Base-by-base conservation (phyloP, 1,140 invertebrate species). In the Caenorhabditis latens region DNA sequence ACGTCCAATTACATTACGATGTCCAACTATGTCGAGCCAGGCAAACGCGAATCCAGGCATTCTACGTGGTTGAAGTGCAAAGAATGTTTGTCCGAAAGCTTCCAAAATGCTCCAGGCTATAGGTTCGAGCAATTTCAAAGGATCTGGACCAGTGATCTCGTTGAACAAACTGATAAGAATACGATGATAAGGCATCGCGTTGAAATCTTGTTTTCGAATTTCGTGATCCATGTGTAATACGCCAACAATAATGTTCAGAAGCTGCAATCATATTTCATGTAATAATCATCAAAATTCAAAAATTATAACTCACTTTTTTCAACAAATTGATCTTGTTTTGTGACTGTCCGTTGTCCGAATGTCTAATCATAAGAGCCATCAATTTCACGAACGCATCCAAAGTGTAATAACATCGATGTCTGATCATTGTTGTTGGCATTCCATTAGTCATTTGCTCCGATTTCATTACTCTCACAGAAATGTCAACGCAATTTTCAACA, bases 161-260 rank as follows among this genome's bases (percentile, higher is more conserved):
- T 99, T 95, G 93, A 99, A 99, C 1, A 99, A 94, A 95, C 98
- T 98, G 65, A 99, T 96, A 84, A 99, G 96, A 86, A 99, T 96
- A 42, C 98, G 94, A 91, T 99, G 97, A 93, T 99, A 99, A 0
- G 98, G 97, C 84, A 99, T 94, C 93, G 99, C 97, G 91, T 99
- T 97, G 93, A 99, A 99, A 82, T 97, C 96, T 0, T 94, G 94
- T 94, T 93, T 95, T 85, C 94, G 94, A 14, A 94, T 95, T 87
- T 99, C 98, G 90, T 99, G 98, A 92, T 99, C 98, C 93, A 97
- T 96, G 3, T 98, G 94, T 57, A 99, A 93, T 40, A 98, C 97
- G 0, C 97, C 97, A 19, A 97, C 96, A 4, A 99, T 96, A 89
- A 99, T 98, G 19, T 97, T 97, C 84, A 99, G 93, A 83, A 96